Conservation (phyloP, 2,113 vertebrate species). For the Acanthisitta chloris region DNA sequence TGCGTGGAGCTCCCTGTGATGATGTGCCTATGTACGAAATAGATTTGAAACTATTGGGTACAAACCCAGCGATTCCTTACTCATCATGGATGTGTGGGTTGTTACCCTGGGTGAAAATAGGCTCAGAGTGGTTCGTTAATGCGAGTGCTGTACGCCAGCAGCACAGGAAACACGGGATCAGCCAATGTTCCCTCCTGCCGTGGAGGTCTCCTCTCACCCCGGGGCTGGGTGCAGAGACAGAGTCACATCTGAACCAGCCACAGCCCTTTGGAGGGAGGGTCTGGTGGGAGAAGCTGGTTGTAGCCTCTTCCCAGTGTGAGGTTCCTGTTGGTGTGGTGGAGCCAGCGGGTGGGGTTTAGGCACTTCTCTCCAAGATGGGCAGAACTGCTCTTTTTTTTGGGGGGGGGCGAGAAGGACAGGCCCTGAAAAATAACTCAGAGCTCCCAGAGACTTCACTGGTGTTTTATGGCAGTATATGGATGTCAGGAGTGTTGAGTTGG, state of each 20-base stretch:
- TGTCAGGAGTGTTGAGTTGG: accelerated
- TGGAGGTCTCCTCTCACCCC: accelerated
- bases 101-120: not conserved
- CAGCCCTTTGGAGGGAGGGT: not conserved
- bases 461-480: accelerated
- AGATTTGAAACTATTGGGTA: not conserved
- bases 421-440: not conserved
- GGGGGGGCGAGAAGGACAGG: not conserved
- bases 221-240: not conserved
- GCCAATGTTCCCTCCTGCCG: not conserved
- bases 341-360: accelerated
- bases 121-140: not conserved
- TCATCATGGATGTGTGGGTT: not conserved
- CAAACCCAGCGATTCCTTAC: not conserved
- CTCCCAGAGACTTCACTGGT: not conserved
- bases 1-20: not conserved
- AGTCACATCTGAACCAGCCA: not conserved
- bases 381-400: not conserved
- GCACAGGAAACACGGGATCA: not conserved
- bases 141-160: not conserved
- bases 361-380: not conserved
- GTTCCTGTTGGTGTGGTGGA: not conserved
- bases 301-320: not conserved
- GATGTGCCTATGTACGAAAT: not conserved
- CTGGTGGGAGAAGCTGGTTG: not conserved